Evolutionary conservation across 1,140 invertebrate genomes (phyloP).

Genomic region (Palaemon carinicauda): DNA sequence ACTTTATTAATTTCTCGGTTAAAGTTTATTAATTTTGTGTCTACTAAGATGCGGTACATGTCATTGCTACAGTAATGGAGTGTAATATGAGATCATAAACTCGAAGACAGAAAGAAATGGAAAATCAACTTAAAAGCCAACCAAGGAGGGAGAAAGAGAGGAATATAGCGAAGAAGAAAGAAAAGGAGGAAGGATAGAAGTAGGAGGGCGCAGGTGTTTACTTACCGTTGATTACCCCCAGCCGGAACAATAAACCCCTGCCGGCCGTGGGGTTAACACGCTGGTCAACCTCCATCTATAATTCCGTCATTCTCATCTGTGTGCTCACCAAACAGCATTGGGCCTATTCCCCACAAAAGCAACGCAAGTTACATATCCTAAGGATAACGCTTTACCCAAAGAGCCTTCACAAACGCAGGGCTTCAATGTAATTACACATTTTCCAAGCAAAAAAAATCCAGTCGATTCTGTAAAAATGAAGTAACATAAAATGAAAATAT

Average conservation of each 20-base stretch:
- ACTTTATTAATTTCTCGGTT: no score
- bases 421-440: no score
- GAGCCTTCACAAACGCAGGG: no score
- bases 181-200: not conserved
- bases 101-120: not conserved
- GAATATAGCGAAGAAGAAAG: not conserved
- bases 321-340: not conserved
- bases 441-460: no score
- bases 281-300: slow-evolving; percentile 1
- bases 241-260: not conserved
- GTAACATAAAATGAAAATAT: no score
- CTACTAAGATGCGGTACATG: not conserved
- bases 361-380: no score
- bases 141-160: not conserved
- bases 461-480: no score
- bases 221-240: not conserved
- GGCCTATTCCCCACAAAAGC: no score
- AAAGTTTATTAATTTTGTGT: no score
- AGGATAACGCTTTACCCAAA: no score
- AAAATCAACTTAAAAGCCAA: not conserved
- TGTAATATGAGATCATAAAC: not conserved
- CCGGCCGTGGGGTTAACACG: not conserved
- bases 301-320: not conserved
- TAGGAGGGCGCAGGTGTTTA: not conserved
- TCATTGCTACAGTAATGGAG: not conserved